Evolutionary conservation across 2,797 vertebrate species (phyloP).

Genomic region (Gymnothorax reevesii): DNA sequence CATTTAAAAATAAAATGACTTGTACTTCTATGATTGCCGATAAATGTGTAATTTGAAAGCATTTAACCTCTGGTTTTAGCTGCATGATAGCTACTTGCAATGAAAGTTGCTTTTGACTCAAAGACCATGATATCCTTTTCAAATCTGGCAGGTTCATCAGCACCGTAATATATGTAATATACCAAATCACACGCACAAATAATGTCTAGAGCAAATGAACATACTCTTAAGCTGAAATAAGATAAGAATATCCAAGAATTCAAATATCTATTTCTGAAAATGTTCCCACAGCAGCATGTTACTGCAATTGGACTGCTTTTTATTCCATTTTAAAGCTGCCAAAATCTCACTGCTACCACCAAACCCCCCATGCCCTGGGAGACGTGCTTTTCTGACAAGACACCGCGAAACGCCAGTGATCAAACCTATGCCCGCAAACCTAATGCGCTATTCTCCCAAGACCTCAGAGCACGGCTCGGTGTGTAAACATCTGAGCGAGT

Average conservation of each 20-base stretch:
- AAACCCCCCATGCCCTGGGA: not conserved
- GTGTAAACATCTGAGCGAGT: not conserved
- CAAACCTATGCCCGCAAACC: not conserved
- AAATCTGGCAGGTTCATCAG: not conserved
- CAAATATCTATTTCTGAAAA: not conserved
- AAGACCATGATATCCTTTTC: not conserved
- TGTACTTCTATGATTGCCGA: not conserved
- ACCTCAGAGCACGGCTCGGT: not conserved
- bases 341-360: not conserved
- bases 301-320: not conserved
- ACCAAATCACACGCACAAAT: not conserved
- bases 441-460: conserved; percentile 17
- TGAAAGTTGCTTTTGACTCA: not conserved
- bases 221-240: not conserved
- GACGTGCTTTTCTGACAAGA: not conserved
- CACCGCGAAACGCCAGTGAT: not conserved
- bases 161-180: not conserved
- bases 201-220: not conserved
- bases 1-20: not conserved
- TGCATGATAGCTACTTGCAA: not conserved
- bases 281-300: conserved; percentile 4
- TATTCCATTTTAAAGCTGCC: not conserved
- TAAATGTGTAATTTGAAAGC: not conserved
- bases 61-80: not conserved
- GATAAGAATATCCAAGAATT: not conserved